phyloP scores from a whole-genome alignment of 2,888 invertebrate genomes.

The Fragum sueziense region DNA sequence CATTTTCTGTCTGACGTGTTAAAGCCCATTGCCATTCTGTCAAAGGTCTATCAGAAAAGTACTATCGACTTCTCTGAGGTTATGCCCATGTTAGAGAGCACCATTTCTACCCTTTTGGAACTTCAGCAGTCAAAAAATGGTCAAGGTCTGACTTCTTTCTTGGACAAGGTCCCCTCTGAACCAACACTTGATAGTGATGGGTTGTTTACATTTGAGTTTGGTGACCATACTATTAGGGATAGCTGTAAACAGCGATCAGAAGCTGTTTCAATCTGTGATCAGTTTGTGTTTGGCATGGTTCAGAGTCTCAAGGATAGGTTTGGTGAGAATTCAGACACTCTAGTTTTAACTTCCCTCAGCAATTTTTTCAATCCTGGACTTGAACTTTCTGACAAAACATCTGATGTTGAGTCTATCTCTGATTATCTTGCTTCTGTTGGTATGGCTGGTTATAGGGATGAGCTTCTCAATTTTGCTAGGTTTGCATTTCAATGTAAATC shows the following conservation, averaged over 20 bases:
- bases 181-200: slow-evolving; percentile 44
- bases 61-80: slow-evolving; percentile 56
- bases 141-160: slow-evolving; percentile 26
- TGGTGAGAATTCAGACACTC: not conserved
- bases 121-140: slow-evolving; percentile 30
- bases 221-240: slow-evolving; percentile 58
- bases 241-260: slow-evolving; percentile 51
- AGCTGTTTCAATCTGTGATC: slow-evolving; percentile 41
- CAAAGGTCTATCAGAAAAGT: slow-evolving; percentile 50
- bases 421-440: slow-evolving; percentile 27
- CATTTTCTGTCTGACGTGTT: slow-evolving; percentile 55
- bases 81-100: slow-evolving; percentile 39
- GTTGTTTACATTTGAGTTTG: slow-evolving; percentile 51
- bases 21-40: slow-evolving; percentile 49
- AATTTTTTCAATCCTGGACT: slow-evolving; percentile 24
- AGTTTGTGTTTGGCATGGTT: slow-evolving; percentile 43
- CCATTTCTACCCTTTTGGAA: slow-evolving; percentile 27
- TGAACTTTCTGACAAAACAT: not conserved
- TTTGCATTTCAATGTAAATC: not conserved
- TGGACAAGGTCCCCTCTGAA: slow-evolving; percentile 30
- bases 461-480: slow-evolving; percentile 1
- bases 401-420: slow-evolving; percentile 15
- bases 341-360: slow-evolving; percentile 14
- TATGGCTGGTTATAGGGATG: not conserved
- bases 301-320: slow-evolving; percentile 46